Evolutionary conservation across 2,113 vertebrate species (phyloP).

Genomic region (Amblyopsis rosae): DNA sequence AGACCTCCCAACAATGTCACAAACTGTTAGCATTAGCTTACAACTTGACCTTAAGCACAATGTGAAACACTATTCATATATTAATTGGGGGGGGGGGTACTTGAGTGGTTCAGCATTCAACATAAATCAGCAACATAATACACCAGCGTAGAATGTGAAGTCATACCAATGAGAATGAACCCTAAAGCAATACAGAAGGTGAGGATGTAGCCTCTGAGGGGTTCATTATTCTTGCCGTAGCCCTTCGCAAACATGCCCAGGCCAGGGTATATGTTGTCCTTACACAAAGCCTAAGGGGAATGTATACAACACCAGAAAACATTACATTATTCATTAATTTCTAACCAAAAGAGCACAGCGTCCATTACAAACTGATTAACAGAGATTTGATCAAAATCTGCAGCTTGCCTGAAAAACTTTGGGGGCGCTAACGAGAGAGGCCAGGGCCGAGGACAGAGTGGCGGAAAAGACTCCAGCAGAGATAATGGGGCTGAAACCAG

Average conservation of each 20-base stretch:
- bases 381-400: neutral
- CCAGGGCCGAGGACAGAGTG: constrained; percentile 95
- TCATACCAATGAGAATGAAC: constrained; percentile 96
- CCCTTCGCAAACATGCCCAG: constrained; percentile 93
- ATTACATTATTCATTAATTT: neutral
- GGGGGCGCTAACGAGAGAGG: constrained; percentile 96
- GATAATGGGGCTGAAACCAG: constrained; percentile 94
- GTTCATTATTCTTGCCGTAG: constrained; percentile 98
- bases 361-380: neutral
- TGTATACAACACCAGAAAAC: neutral
- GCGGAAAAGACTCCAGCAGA: constrained; percentile 97
- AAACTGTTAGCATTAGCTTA: neutral
- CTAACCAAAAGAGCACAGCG: neutral
- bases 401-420: constrained; percentile 94
- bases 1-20: too few relatives aligned
- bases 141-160: neutral
- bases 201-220: constrained; percentile 92
- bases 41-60: neutral
- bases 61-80: too few relatives aligned
- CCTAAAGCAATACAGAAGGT: constrained; percentile 94
- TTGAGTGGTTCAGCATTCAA: too few relatives aligned
- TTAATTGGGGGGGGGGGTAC: too few relatives aligned
- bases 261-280: constrained; percentile 97
- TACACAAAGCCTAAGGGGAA: constrained; percentile 87
- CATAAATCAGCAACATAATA: too few relatives aligned